phyloP scores from a whole-genome alignment of 2,113 vertebrate genomes.

The cattle (Bos taurus) region DNA sequence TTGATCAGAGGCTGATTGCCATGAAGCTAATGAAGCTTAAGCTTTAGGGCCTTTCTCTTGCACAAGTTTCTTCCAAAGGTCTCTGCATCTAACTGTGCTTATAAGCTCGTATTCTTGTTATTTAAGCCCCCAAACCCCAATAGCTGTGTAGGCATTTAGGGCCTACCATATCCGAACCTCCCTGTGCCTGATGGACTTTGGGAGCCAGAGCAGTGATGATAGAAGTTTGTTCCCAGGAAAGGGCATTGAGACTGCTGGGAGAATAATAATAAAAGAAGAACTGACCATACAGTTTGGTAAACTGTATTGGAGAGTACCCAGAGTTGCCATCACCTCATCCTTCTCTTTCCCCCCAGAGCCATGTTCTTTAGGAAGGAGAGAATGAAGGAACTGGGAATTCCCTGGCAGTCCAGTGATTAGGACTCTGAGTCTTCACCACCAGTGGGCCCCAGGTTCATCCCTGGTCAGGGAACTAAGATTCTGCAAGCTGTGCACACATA shows the following conservation, averaged over 20 bases:
- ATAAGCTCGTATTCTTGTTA: neutral
- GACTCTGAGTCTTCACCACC: neutral
- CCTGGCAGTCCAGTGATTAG: neutral
- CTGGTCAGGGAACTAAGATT: neutral
- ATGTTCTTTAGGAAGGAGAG: neutral
- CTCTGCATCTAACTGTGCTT: neutral
- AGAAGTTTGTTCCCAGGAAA: neutral
- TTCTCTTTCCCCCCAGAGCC: neutral
- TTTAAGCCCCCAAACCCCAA: neutral
- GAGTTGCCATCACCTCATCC: too few species aligned
- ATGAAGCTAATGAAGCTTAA: conserved; percentile 19
- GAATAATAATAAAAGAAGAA: neutral
- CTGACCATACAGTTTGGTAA: neutral
- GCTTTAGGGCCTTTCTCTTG: neutral
- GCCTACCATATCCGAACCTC: neutral
- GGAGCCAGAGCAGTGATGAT: neutral
- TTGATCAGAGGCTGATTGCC: neutral
- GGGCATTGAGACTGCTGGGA: neutral
- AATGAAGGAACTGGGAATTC: neutral
- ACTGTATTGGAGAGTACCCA: neutral
- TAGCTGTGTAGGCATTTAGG: neutral
- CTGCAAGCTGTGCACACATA: neutral
- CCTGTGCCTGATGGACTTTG: neutral
- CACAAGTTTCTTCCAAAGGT: neutral
- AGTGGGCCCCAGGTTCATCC: neutral